These are phyloP conservation scores for Apeltes quadracus DNA, from an alignment of 2,113 vertebrate species.

Conservation along the genomic window DNA sequence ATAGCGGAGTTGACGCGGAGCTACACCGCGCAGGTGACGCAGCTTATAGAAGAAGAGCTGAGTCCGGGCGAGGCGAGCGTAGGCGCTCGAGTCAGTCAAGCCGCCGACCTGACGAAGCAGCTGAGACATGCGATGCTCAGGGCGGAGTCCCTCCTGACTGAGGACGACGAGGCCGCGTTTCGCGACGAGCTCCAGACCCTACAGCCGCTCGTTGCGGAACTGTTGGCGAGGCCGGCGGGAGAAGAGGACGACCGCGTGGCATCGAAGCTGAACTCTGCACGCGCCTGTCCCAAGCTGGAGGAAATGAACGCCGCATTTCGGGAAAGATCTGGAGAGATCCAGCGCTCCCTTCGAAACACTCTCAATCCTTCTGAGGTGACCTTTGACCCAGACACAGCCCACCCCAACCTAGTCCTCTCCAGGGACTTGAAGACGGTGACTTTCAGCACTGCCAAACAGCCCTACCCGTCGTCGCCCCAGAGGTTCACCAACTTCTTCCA, in stretches of 20 bases:
- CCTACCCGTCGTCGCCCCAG: conserved; percentile 60
- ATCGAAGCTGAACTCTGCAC: conserved; percentile 27
- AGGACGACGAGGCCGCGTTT: conserved; percentile 52
- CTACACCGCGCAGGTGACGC: conserved; percentile 55
- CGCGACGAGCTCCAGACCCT: conserved; percentile 44
- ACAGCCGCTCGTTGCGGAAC: conserved; percentile 44
- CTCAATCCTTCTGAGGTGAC: conserved; percentile 82
- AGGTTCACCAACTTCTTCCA: conserved; percentile 80
- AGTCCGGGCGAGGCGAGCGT: conserved; percentile 58
- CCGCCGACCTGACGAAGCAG: conserved; percentile 53
- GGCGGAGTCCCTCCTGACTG: conserved; percentile 58
- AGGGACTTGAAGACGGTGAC: conserved; percentile 76
- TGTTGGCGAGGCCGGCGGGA: conserved; percentile 45
- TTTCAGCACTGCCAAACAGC: conserved; percentile 69
- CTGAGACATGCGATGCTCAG: conserved; percentile 62
- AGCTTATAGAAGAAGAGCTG: conserved; percentile 69
- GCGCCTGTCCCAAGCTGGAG: conserved; percentile 67
- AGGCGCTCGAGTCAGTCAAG: conserved; percentile 35
- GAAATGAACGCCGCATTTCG: conserved; percentile 63
- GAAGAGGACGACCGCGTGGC: conserved; percentile 26
- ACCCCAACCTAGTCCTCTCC: conserved; percentile 78
- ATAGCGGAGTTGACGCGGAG: conserved; percentile 51
- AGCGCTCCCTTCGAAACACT: conserved; percentile 67
- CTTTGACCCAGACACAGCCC: conserved; percentile 77
- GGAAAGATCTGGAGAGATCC: conserved; percentile 59